phyloP scores from a whole-genome alignment of 2,888 invertebrate species.

The Cryptocephalus moraei region DNA sequence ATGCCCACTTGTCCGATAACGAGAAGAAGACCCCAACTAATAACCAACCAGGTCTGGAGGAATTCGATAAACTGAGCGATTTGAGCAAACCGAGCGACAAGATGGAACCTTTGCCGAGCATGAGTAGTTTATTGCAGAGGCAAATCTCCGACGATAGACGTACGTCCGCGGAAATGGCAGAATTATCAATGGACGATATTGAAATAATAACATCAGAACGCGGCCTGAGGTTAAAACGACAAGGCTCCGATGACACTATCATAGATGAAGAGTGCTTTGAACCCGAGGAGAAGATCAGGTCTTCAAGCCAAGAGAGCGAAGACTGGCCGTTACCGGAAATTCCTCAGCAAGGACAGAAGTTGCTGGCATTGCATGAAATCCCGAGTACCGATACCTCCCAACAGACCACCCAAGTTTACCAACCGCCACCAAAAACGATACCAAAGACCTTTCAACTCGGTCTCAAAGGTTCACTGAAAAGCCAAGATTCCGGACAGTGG shows the following conservation, averaged over 20 bases:
- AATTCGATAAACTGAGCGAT: slow-evolving; percentile 19
- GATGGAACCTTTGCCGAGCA: slow-evolving; percentile 28
- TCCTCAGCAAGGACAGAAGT: slow-evolving; percentile 38
- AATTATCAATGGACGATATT: slow-evolving; percentile 63
- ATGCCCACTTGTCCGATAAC: slow-evolving; percentile 50
- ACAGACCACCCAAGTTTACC: slow-evolving; percentile 35
- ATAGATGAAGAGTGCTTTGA: slow-evolving; percentile 38
- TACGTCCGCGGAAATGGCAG: slow-evolving; percentile 77
- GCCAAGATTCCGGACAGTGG: slow-evolving; percentile 69
- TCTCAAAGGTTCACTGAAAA: slow-evolving; percentile 29
- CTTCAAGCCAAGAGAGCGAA: slow-evolving; percentile 60
- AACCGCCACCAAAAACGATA: slow-evolving; percentile 31
- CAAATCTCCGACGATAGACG: slow-evolving; percentile 71
- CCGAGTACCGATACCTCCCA: slow-evolving; percentile 38
- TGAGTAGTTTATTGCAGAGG: slow-evolving; percentile 33
- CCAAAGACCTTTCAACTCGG: slow-evolving; percentile 36
- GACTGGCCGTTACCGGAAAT: slow-evolving; percentile 69
- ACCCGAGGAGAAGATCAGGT: slow-evolving; percentile 24
- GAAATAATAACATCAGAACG: slow-evolving; percentile 39
- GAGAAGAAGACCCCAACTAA: slow-evolving; percentile 32
- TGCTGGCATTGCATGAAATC: slow-evolving; percentile 35
- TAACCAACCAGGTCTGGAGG: slow-evolving; percentile 10
- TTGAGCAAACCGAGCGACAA: slow-evolving; percentile 19
- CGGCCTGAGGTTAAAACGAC: slow-evolving; percentile 32
- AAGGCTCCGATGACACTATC: slow-evolving; percentile 39